Percentiles rank a stretch among this genome's conserved stretches.
Conservation (phyloP, 2,113 vertebrate species). For the Cyprinodon variegatus region DNA sequence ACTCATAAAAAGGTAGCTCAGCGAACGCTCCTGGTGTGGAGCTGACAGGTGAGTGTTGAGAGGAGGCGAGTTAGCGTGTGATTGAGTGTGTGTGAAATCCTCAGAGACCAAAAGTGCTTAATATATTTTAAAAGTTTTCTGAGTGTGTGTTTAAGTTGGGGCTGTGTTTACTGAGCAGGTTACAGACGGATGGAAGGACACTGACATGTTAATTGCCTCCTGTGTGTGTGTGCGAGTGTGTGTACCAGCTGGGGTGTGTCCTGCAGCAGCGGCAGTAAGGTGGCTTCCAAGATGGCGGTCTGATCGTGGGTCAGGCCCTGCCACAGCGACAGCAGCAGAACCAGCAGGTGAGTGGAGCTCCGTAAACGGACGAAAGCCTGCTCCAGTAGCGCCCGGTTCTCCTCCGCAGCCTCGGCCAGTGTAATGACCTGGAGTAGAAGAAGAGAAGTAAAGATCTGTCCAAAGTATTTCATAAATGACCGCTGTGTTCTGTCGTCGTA, state of each 20-base stretch:
- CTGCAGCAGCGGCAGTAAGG: constrained; percentile 87
- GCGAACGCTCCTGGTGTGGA: constrained; percentile 20
- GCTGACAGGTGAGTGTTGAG: constrained; percentile 56
- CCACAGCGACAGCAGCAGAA: constrained; percentile 89
- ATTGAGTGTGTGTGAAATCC: constrained; percentile 41
- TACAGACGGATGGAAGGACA: constrained; percentile 56
- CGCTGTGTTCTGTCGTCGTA: not conserved
- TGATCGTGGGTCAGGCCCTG: constrained; percentile 88
- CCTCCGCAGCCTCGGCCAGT: constrained; percentile 89
- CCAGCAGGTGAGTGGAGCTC: constrained; percentile 88
- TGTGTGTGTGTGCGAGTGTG: constrained; percentile 24
- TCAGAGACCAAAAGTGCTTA: constrained; percentile 46
- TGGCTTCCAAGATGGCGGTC: constrained; percentile 87
- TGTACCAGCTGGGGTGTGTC: constrained; percentile 89
- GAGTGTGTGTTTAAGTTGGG: constrained; percentile 51
- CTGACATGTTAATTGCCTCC: constrained; percentile 39
- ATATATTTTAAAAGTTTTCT: constrained; percentile 57
- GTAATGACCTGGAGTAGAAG: constrained; percentile 84
- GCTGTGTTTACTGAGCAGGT: constrained; percentile 44
- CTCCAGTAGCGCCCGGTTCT: constrained; percentile 84
- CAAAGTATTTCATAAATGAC: not conserved
- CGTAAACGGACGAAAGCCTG: constrained; percentile 85
- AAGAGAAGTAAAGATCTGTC: not conserved
- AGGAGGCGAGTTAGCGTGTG: constrained; percentile 10
- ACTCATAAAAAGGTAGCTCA: constrained; percentile 46